Evolutionary conservation across 2,113 vertebrate species (phyloP).

Genomic region (Mesembrinibis cayennensis): DNA sequence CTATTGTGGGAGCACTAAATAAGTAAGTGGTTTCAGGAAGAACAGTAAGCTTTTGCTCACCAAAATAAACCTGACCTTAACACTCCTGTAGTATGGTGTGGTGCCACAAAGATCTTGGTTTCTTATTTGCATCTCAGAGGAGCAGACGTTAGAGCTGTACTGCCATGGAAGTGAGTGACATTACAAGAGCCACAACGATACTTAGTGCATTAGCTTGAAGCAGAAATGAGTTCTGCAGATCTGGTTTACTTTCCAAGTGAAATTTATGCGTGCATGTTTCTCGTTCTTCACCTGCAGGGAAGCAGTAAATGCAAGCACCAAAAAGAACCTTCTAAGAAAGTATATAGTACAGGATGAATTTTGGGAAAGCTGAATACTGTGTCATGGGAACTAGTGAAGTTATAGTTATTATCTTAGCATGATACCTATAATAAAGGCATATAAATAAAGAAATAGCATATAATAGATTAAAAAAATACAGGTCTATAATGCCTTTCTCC

Average conservation of each 20-base stretch:
- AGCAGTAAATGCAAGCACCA: background rate
- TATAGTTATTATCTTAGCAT: background rate
- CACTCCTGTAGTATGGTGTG: background rate
- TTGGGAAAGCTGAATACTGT: background rate
- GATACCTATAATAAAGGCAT: background rate
- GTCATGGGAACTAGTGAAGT: background rate
- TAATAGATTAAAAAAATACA: background rate
- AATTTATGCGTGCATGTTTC: background rate
- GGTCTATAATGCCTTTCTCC: background rate
- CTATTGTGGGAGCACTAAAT: background rate
- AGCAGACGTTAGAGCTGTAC: rapidly evolving
- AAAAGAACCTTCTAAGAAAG: background rate
- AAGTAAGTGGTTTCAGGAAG: background rate
- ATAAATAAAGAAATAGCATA: background rate
- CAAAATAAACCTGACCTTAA: background rate
- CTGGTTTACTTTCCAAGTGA: background rate
- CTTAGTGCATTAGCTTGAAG: background rate
- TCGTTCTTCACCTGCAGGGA: background rate
- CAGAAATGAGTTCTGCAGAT: background rate
- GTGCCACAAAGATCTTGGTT: background rate
- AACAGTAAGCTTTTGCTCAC: background rate
- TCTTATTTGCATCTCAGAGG: background rate
- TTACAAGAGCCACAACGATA: background rate
- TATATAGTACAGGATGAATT: background rate
- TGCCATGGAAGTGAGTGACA: background rate